A percentile compares a stretch with the other conserved stretches of the same genome.
Evolutionary conservation across 2,113 vertebrate species (phyloP).

Genomic region (Microtus richardsoni): DNA sequence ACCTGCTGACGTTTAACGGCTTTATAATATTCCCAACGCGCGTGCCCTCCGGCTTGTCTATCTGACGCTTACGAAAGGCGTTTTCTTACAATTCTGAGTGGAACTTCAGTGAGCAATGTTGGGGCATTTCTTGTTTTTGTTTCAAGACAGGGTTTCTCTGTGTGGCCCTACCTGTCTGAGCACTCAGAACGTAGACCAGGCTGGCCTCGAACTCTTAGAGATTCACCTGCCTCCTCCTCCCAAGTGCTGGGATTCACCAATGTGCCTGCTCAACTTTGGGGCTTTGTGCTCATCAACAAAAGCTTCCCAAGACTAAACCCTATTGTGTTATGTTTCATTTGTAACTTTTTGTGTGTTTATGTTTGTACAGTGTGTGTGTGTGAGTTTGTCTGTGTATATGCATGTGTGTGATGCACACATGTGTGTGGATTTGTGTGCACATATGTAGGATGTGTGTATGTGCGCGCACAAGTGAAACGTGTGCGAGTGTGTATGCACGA

Average conservation of each 20-base stretch:
- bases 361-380: too few relatives aligned
- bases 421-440: not conserved
- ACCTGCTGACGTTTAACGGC: not conserved
- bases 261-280: too few relatives aligned
- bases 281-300: too few relatives aligned
- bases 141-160: not conserved
- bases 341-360: too few relatives aligned
- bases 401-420: not conserved
- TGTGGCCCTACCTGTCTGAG: not conserved
- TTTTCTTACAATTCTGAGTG: not conserved
- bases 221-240: not conserved
- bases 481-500: not conserved
- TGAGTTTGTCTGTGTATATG: not conserved
- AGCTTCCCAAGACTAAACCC: too few relatives aligned
- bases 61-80: not conserved
- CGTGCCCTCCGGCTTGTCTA: fast-evolving
- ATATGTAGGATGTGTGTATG: not conserved
- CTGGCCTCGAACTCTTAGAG: not conserved
- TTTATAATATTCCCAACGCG: not conserved
- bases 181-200: not conserved
- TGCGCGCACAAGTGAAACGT: not conserved
- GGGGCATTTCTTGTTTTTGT: not conserved
- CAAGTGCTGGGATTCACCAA: too few relatives aligned
- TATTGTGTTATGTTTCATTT: too few relatives aligned
- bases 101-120: not conserved